Evolutionary conservation across 2,113 vertebrate species (phyloP), one percentile per base, ranked within the genome.

Genomic region (Campylomormyrus tamandua): DNA sequence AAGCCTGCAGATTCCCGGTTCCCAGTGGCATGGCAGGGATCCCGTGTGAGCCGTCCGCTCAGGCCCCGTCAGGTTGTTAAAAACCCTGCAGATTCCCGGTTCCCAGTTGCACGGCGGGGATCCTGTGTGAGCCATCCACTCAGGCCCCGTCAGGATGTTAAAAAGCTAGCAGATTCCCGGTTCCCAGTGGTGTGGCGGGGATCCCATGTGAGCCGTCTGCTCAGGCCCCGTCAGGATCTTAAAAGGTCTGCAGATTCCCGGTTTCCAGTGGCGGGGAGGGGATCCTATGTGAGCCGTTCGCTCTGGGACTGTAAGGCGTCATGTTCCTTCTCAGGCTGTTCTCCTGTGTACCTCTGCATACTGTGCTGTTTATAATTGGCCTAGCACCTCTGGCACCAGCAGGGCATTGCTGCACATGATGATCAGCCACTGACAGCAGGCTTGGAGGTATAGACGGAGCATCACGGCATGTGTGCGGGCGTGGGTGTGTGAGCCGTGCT

Each of bases 401-500:
- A 89, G 66, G 86, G 89, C 15, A 88, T 89, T 88, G 39, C 90
- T 53, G 70, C 66, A 86, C 83, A 83, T 88, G 8, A 90, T 83
- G 49, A 90, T 88, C 66, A 89, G 35, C 35, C 31, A 19, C 35
- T 35, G 35, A 42, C 31, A 19, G 74, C 31, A 80, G 17, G 74
- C 35, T 21, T 42, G 9, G 35, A 80, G 74, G 74, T 80, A 80
- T n/a, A 70, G 10, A 31, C 9, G 3, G 62, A 70, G n/a, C 58
- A 66, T 66, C 58, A n/a, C 58, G 24, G 8, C 24, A 3, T 66
- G 27, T 31, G 62, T 70, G 62, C 62, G 62, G 62, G 62, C 3
- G 27, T 70, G 27, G n/a, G n/a, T 70, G 7, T 62, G 56, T 62
- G 56, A 62, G 50, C 94, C 93, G 2, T 90, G 90, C 46, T 90